Conservation (phyloP, 2,113 vertebrate genomes). For the Mobula hypostoma region DNA sequence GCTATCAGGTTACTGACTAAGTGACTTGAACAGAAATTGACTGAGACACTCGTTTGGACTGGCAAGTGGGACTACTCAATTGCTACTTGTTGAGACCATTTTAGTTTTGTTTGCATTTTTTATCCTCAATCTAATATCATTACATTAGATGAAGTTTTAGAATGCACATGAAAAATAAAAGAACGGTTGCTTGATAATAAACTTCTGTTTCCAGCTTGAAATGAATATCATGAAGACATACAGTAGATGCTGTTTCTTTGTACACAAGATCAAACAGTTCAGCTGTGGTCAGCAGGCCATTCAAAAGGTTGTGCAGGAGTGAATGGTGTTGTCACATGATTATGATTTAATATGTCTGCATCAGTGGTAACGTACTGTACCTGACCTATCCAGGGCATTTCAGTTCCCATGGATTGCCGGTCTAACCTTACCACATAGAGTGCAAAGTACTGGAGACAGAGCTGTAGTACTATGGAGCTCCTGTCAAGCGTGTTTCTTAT, state of each 20-base stretch:
- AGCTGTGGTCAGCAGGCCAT: background rate
- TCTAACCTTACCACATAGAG: background rate
- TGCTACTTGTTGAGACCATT: background rate
- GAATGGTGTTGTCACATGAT: slow-evolving; percentile 26
- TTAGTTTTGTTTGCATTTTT: background rate
- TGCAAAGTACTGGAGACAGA: background rate
- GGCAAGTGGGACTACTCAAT: slow-evolving; percentile 16
- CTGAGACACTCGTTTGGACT: slow-evolving; percentile 38
- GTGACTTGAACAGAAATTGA: slow-evolving; percentile 42
- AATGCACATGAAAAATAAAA: background rate
- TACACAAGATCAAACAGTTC: background rate
- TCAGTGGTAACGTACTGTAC: background rate
- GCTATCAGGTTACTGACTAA: slow-evolving; percentile 50
- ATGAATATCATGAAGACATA: background rate
- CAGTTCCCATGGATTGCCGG: background rate
- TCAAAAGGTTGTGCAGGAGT: background rate
- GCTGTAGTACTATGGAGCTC: background rate
- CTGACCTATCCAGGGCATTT: background rate
- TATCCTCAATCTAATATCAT: background rate
- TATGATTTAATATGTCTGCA: slow-evolving; percentile 36
- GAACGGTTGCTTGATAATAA: background rate
- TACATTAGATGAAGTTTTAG: background rate
- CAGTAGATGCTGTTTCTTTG: background rate
- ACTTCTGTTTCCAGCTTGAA: background rate
- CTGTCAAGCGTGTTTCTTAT: background rate